Percentiles rank a stretch among this genome's conserved stretches.
Conservation (phyloP, 2,888 invertebrate genomes). For the Scaeva pyrastri region DNA sequence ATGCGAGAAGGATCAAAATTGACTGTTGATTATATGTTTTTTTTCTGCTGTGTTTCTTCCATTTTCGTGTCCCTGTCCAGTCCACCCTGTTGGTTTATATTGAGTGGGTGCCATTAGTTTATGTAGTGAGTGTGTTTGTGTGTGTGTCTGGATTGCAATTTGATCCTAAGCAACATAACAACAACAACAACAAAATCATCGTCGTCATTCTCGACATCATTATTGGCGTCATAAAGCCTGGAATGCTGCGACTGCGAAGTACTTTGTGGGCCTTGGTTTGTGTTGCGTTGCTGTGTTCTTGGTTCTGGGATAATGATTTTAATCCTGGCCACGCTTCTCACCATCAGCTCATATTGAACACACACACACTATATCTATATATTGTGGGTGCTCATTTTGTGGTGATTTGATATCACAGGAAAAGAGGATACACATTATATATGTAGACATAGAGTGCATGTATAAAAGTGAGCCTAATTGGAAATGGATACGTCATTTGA, state of each 20-base stretch:
- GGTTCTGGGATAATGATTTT: conserved; percentile 56
- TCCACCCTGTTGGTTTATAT: conserved; percentile 44
- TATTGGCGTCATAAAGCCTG: conserved; percentile 65
- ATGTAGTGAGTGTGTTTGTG: conserved; percentile 9
- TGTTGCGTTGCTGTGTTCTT: conserved; percentile 33
- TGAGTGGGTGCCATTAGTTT: conserved; percentile 65
- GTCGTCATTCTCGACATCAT: conserved; percentile 47
- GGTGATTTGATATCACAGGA: conserved; percentile 56
- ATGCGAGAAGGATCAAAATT: conserved; percentile 39
- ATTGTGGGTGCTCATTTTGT: conserved; percentile 37
- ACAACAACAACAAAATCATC: conserved; percentile 7
- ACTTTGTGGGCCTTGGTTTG: conserved; percentile 39
- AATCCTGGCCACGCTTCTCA: conserved; percentile 62
- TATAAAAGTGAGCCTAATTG: conserved; percentile 52
- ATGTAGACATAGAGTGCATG: neutral
- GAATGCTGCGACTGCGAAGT: conserved; percentile 37
- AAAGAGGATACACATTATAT: neutral
- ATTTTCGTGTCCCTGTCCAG: conserved; percentile 20
- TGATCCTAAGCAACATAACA: conserved; percentile 64
- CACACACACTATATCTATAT: neutral
- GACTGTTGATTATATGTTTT: neutral
- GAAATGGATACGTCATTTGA: conserved; percentile 60
- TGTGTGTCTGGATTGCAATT: conserved; percentile 60
- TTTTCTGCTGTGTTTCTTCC: neutral
- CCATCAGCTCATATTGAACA: conserved; percentile 22